A percentile compares a stretch with the other conserved stretches of the same genome.
Conservation (phyloP, 2,888 invertebrate genomes). For the Toxonevra muliebris region DNA sequence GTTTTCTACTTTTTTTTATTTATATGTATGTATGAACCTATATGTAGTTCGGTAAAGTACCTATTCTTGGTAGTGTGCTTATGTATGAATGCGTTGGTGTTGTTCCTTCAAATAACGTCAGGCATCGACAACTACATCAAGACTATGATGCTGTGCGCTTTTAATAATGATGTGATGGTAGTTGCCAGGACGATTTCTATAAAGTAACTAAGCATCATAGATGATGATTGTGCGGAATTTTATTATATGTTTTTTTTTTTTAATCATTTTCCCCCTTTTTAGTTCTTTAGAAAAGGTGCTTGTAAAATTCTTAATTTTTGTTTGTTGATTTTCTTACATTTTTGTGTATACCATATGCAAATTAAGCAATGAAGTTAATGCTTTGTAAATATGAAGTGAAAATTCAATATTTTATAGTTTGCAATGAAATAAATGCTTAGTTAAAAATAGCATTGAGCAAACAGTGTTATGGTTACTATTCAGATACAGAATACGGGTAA, state of each 20-base stretch:
- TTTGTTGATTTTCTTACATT: not conserved
- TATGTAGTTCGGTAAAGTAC: not conserved
- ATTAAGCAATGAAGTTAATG: too few species aligned
- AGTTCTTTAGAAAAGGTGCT: not conserved
- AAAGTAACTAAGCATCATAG: not conserved
- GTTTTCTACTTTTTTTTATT: too few species aligned
- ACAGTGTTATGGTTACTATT: too few species aligned
- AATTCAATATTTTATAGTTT: too few species aligned
- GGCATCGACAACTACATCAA: slow-evolving; percentile 24
- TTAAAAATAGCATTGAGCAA: too few species aligned
- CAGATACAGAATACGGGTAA: too few species aligned
- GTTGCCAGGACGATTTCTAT: slow-evolving; percentile 15
- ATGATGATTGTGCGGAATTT: slow-evolving; percentile 7
- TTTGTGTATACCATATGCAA: not conserved
- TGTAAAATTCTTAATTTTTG: not conserved
- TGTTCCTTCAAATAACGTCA: not conserved
- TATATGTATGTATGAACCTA: too few species aligned
- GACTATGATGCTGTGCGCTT: slow-evolving; percentile 4
- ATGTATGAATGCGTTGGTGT: slow-evolving; percentile 1
- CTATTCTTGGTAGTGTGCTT: slow-evolving; percentile 33
- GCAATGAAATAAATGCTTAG: too few species aligned
- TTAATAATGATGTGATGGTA: slow-evolving; percentile 9
- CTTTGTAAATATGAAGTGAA: too few species aligned
- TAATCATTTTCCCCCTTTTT: not conserved
- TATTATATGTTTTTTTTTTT: not conserved